Conservation (phyloP, 1,140 invertebrate species). For the Oryzaephilus surinamensis region DNA sequence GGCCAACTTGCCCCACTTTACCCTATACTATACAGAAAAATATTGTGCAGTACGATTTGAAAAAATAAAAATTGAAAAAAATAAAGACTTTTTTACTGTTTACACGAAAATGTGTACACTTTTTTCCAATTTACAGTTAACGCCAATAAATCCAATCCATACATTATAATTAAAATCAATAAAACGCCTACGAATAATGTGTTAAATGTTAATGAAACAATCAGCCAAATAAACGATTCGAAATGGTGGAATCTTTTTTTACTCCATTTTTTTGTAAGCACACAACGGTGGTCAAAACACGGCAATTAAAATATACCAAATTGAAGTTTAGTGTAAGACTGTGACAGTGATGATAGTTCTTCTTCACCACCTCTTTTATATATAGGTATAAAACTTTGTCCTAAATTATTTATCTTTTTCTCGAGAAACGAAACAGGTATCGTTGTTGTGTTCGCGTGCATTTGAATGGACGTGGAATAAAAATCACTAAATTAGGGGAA, state of each 20-base stretch:
- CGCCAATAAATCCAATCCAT: too few relatives aligned
- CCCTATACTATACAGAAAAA: too few relatives aligned
- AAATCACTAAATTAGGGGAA: constrained; percentile 22
- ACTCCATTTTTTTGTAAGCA: constrained; percentile 7
- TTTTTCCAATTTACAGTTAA: too few relatives aligned
- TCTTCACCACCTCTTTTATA: too few relatives aligned
- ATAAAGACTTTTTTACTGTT: too few relatives aligned
- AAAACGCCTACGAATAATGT: constrained; percentile 15
- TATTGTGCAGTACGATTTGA: too few relatives aligned
- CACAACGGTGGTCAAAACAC: constrained; percentile 10
- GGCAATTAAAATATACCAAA: constrained; percentile 20
- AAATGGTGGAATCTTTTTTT: constrained; percentile 12
- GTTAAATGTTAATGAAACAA: constrained; percentile 20
- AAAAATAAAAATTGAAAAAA: too few relatives aligned
- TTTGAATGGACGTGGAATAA: constrained; percentile 6
- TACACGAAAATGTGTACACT: too few relatives aligned
- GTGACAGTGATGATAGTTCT: constrained; percentile 3
- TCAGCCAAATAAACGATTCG: constrained; percentile 13
- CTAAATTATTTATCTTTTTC: too few relatives aligned
- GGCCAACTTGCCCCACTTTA: too few relatives aligned
- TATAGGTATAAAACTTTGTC: background rate
- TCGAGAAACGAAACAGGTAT: too few relatives aligned
- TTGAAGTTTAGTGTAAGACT: constrained; percentile 22
- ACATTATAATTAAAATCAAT: constrained; percentile 10
- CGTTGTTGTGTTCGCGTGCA: constrained; percentile 11